Percentiles rank a stretch among this genome's conserved stretches.
These are phyloP conservation scores for Nestor notabilis DNA, from an alignment of 2,113 vertebrate genomes.

Conservation along the genomic window DNA sequence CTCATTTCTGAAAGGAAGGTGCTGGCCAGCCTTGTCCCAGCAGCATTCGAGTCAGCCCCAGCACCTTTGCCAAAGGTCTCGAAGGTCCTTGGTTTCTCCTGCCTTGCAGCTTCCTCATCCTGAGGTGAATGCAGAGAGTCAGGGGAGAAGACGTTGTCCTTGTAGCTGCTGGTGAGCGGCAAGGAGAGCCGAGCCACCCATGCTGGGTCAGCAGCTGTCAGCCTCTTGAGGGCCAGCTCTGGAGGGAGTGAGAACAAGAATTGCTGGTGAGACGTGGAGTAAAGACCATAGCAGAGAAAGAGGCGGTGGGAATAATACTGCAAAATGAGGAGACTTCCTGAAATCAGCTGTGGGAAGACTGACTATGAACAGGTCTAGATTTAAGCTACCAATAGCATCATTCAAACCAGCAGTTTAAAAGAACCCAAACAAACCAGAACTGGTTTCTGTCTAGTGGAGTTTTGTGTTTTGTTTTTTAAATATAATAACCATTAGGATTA, in stretches of 20 bases:
- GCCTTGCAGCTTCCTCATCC: conserved; percentile 5
- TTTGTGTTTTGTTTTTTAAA: background rate
- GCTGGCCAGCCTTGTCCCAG: conserved; percentile 76
- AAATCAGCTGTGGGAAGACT: background rate
- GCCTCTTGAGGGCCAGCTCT: conserved; percentile 77
- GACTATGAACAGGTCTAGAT: background rate
- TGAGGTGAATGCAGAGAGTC: conserved; percentile 60
- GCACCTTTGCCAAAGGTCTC: conserved; percentile 89
- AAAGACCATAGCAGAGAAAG: background rate
- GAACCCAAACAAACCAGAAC: background rate
- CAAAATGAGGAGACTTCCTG: background rate
- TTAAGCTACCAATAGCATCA: background rate
- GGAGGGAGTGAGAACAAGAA: background rate
- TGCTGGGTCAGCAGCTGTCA: conserved; percentile 78
- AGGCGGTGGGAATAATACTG: accelerated
- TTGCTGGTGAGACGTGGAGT: background rate
- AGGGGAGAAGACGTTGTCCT: conserved; percentile 89
- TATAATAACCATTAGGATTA: background rate
- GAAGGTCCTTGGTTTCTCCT: conserved; percentile 83
- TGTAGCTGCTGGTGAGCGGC: conserved; percentile 85
- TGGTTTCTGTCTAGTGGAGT: background rate
- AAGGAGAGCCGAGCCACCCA: conserved; percentile 92
- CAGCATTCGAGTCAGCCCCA: background rate
- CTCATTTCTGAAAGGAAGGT: conserved; percentile 92
- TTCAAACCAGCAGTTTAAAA: background rate